Base-by-base conservation (phyloP, 2,888 invertebrate species). In the Drosophila demipolita region DNA sequence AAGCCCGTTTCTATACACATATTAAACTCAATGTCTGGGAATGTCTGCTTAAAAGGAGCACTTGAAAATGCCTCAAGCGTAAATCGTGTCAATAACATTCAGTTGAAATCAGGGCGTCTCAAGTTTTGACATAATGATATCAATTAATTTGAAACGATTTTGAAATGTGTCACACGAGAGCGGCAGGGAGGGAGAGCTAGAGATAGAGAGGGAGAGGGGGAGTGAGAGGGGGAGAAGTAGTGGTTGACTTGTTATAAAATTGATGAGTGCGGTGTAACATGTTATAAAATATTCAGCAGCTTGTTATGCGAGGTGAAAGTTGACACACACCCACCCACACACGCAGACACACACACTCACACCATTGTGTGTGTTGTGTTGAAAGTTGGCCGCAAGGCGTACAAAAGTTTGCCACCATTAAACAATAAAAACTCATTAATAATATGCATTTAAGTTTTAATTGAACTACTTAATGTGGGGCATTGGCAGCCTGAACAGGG, bases 391-490 rank as follows among this genome's bases (percentile, higher is more conserved):
- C 81, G 78, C 73, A 54, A 83, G 83, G 74, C 73, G 45, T 23
- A 74, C 50, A 80, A 72, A 82, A 69, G 61, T 88, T 82, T 75
- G 73, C 61, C 77, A 65, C 88, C 88, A 75, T 86, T 86, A 78
- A 81, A 87, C 89, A 87, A 87, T 87, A 87, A 87, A 89, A 87
- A 84, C 89, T 89, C 87, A 87, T 87, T 87, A 89, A 87, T 89
- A 87, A 84, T 82, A 84, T 89, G 86, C 75, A 87, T 89, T 89
- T 76, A 87, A 80, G 80, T 79, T 89, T 82, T 87, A 89, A 87
- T 87, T 89, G 85, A 89, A 89, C 89, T 83, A 89, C 89, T 87
- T 89, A 87, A 87, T 83, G 73, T 69, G 49, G n/a, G 40, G 53
- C 7, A 54, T 23, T 61, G 20, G 26, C 0, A n/a, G 23, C 29